These are phyloP conservation scores for Porphyrio hochstetteri DNA, from an alignment of 2,113 vertebrate species.

Conservation along the genomic window DNA sequence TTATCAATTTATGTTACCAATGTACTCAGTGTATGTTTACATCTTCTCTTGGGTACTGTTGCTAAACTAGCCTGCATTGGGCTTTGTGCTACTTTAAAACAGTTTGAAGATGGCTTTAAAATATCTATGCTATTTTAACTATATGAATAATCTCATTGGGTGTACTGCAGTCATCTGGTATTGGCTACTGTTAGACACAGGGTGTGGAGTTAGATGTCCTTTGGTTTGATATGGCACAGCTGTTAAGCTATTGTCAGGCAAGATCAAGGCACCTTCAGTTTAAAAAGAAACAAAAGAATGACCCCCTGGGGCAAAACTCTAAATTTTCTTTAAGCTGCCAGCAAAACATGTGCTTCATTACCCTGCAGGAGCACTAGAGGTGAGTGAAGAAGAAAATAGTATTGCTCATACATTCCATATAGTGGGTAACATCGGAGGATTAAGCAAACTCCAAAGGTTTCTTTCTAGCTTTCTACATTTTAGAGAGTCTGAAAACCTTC, in stretches of 20 bases:
- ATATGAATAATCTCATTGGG: accelerated
- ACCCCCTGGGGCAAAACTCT: neutral
- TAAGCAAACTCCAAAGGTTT: neutral
- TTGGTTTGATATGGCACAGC: neutral
- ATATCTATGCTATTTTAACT: accelerated
- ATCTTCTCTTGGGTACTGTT: neutral
- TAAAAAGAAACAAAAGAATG: neutral
- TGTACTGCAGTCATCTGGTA: accelerated
- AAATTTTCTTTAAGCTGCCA: neutral
- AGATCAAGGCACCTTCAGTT: neutral
- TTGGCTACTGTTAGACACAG: neutral
- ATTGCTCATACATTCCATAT: neutral
- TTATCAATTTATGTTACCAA: neutral
- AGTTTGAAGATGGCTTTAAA: neutral
- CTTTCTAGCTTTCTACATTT: neutral
- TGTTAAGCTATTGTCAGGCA: neutral
- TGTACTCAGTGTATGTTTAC: neutral
- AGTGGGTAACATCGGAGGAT: too few species aligned
- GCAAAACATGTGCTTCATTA: neutral
- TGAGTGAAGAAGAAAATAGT: neutral
- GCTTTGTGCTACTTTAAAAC: neutral
- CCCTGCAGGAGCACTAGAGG: neutral
- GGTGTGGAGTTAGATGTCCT: neutral
- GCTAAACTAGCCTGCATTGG: neutral
- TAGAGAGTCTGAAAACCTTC: neutral